Evolutionary conservation across 53 echinoderm and acorn worm species (phyloP).

Genomic region (Actinopyga echinites): DNA sequence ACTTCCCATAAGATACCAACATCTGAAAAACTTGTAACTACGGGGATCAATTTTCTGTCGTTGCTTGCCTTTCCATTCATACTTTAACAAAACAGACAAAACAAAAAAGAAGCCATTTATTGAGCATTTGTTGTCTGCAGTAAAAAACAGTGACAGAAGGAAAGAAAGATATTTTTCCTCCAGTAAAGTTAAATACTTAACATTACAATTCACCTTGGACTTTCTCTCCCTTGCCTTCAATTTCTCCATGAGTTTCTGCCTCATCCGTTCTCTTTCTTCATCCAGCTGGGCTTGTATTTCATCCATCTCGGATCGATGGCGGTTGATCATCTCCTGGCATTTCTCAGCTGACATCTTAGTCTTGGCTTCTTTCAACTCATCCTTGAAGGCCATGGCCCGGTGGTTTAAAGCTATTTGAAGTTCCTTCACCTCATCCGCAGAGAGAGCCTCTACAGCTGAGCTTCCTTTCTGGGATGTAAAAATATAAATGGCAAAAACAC

Average conservation of each 20-base stretch:
- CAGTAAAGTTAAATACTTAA: too few species aligned
- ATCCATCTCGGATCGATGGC: constrained; percentile 63
- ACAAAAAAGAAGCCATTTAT: too few species aligned
- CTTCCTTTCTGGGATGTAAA: background rate
- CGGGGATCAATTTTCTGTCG: too few species aligned
- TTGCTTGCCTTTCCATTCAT: too few species aligned
- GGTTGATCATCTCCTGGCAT: constrained; percentile 59
- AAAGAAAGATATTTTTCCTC: too few species aligned
- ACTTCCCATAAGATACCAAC: too few species aligned
- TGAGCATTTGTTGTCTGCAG: too few species aligned
- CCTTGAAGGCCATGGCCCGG: constrained; percentile 75
- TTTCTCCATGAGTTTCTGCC: constrained; percentile 54
- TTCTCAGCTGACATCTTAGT: constrained; percentile 41
- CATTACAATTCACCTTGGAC: constrained; percentile 14
- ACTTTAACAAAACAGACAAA: too few species aligned
- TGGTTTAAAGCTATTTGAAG: constrained; percentile 84
- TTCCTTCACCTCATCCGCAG: constrained; percentile 84
- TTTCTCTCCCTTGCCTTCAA: constrained; percentile 60
- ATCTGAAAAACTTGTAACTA: too few species aligned
- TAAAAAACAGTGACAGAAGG: too few species aligned
- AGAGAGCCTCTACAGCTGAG: constrained; percentile 13
- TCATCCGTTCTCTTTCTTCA: constrained; percentile 73
- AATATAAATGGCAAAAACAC: background rate
- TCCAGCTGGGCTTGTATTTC: constrained; percentile 63
- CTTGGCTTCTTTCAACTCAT: constrained; percentile 64